phyloP scores from a whole-genome alignment of 2,888 invertebrate species.

The Conchocele bisecta region DNA sequence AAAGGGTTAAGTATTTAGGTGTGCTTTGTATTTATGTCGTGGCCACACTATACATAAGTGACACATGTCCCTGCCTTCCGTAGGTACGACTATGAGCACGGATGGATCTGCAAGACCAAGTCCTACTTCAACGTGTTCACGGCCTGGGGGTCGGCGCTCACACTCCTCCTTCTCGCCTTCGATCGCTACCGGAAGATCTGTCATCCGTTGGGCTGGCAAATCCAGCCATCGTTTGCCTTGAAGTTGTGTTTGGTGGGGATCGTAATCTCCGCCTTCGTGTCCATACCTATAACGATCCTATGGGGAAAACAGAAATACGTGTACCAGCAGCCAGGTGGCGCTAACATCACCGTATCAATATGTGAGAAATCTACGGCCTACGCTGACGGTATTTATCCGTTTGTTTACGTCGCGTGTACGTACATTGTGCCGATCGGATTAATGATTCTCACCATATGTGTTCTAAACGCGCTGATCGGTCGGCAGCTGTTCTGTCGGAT shows the following conservation, averaged over 20 bases:
- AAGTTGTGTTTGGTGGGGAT: constrained; percentile 23
- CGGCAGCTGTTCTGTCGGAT: constrained; percentile 29
- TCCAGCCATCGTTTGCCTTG: constrained; percentile 31
- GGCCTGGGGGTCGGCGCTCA: constrained; percentile 41
- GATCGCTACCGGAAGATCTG: constrained; percentile 51
- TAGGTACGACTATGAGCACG: constrained; percentile 42
- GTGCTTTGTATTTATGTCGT: no score
- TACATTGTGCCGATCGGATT: constrained; percentile 43
- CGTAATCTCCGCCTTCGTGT: constrained; percentile 16
- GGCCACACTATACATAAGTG: no score
- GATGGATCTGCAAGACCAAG: constrained; percentile 47
- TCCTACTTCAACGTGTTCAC: constrained; percentile 51
- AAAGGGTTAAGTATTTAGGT: no score
- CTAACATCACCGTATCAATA: constrained; percentile 36
- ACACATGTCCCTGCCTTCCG: no score
- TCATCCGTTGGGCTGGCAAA: constrained; percentile 39
- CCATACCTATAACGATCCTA: constrained; percentile 32
- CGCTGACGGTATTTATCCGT: constrained; percentile 25
- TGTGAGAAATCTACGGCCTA: constrained; percentile 42
- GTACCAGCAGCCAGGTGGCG: background rate
- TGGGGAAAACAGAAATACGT: constrained; percentile 50
- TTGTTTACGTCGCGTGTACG: constrained; percentile 35
- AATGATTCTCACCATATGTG: constrained; percentile 30
- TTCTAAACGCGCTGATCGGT: constrained; percentile 35
- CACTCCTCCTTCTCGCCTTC: constrained; percentile 39